These are phyloP conservation scores for Oreonectes daqikongensis DNA, from an alignment of 2,797 vertebrate species.

Conservation along the genomic window DNA sequence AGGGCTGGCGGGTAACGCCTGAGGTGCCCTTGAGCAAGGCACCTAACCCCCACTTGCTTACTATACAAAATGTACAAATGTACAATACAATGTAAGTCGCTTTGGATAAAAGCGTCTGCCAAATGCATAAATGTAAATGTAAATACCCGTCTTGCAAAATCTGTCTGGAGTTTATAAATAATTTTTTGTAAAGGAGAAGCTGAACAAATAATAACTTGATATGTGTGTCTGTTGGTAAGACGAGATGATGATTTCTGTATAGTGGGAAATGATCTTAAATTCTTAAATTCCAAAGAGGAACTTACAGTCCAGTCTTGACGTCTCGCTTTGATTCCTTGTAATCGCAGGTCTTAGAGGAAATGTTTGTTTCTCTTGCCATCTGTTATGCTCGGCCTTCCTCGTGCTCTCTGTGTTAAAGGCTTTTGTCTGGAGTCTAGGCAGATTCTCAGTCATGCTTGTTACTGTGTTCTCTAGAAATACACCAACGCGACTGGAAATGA, in stretches of 20 bases:
- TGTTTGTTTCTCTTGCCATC: background rate
- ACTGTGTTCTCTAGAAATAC: background rate
- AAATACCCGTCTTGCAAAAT: constrained; percentile 23
- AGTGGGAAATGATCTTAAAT: constrained; percentile 5
- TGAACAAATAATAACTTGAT: constrained; percentile 1
- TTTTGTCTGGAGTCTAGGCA: constrained; percentile 41
- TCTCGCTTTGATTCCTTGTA: background rate
- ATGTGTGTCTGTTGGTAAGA: background rate
- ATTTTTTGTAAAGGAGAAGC: constrained; percentile 12
- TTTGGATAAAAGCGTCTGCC: no score
- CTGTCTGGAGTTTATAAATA: constrained; percentile 17
- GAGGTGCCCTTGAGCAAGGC: no score
- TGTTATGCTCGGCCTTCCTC: background rate
- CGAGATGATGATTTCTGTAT: constrained; percentile 19
- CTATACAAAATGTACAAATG: no score
- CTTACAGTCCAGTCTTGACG: background rate
- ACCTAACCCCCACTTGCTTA: no score
- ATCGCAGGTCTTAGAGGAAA: background rate
- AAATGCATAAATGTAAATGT: no score
- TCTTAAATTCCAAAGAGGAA: constrained; percentile 19
- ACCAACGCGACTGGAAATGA: background rate
- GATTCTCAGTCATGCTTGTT: background rate
- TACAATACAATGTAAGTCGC: no score
- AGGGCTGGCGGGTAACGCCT: no score
- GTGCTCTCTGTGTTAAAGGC: background rate